Evolutionary conservation across 2,113 vertebrate genomes (phyloP).

Genomic region (Alouatta palliata): DNA sequence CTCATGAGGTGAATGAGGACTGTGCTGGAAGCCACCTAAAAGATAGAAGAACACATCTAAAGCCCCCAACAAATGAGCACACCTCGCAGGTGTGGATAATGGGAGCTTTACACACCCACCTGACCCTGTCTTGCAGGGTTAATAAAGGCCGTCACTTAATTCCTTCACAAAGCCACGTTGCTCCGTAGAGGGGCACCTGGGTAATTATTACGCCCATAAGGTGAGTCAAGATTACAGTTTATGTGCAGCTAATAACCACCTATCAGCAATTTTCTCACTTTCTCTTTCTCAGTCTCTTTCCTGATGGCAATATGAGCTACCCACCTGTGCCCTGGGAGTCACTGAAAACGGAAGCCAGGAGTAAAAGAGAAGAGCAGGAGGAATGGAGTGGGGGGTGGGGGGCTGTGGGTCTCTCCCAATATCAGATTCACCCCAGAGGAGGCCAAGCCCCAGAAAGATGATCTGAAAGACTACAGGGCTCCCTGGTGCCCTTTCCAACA

Average conservation of each 20-base stretch:
- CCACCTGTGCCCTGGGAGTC: neutral
- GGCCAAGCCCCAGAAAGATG: neutral
- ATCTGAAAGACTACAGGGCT: neutral
- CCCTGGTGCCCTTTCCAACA: neutral
- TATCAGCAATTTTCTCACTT: slow-evolving; percentile 82
- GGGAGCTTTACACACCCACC: slow-evolving; percentile 88
- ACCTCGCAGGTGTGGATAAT: slow-evolving; percentile 85
- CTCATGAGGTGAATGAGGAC: neutral
- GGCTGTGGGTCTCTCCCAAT: neutral
- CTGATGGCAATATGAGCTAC: slow-evolving; percentile 59
- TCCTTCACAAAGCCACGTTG: slow-evolving; percentile 87
- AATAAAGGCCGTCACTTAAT: slow-evolving; percentile 89
- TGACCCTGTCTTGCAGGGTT: slow-evolving; percentile 88
- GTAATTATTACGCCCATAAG: slow-evolving; percentile 88
- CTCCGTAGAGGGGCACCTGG: slow-evolving; percentile 85
- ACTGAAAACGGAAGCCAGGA: neutral
- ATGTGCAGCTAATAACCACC: slow-evolving; percentile 89
- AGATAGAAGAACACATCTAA: neutral
- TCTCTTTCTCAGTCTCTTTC: slow-evolving; percentile 81
- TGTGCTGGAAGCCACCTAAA: neutral
- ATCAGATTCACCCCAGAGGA: neutral
- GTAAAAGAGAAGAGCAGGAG: neutral
- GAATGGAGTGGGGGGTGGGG: neutral
- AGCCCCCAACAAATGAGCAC: slow-evolving; percentile 14
- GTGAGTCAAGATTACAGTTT: slow-evolving; percentile 90